Base-by-base conservation (phyloP, 2,113 vertebrate genomes). In the Axis porcinus region DNA sequence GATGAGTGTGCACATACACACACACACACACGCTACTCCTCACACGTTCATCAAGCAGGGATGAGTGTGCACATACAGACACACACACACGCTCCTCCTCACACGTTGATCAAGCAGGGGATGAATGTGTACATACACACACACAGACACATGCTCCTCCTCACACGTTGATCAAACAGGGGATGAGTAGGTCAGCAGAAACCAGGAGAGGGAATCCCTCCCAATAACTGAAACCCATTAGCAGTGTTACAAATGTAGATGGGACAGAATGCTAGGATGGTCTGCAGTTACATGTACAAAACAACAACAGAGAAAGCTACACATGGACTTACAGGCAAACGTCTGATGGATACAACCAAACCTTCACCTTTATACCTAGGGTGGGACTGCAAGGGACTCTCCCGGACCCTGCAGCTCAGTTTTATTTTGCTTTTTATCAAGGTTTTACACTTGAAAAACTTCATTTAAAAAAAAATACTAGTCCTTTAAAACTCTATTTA, bases 191-290 rank as follows among this genome's bases (percentile, higher is more conserved):
- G 15, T 47, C 25, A 10, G 43, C 43, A 47, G 25, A 5, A 78
- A 17, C 43, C 14, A 16, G 40, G 40, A 45, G 7, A 28, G 14
- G 74, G 74, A 45, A 28, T 0, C 13, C 27, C 27, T 6, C 43
- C 7, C 43, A 5, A 47, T 47, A 16, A 1, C 76, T 30, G 25
- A 30, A 5, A 28, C 15, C 76, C 14, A 0, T 17, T 15, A 17
- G 45, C 15, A 17, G 43, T 3, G 15, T 3, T 3, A 10, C 45
- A 50, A 7, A 19, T 0, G 14, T 43, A 28, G 25, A 43, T 2
- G 14, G 27, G 27, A 28, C 43, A 9, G 74, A 9, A 47, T 3
- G 6, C 25, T 2, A 11, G 64, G 17, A 4, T 6, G 64, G 17
- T 2, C n/a, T 5, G 8, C 62, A 67, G 17, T 11, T 2, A 5